A percentile compares a stretch with the other conserved stretches of the same genome.
Evolutionary conservation across 1,140 invertebrate species (phyloP).

Genomic region (Babylonia areolata): DNA sequence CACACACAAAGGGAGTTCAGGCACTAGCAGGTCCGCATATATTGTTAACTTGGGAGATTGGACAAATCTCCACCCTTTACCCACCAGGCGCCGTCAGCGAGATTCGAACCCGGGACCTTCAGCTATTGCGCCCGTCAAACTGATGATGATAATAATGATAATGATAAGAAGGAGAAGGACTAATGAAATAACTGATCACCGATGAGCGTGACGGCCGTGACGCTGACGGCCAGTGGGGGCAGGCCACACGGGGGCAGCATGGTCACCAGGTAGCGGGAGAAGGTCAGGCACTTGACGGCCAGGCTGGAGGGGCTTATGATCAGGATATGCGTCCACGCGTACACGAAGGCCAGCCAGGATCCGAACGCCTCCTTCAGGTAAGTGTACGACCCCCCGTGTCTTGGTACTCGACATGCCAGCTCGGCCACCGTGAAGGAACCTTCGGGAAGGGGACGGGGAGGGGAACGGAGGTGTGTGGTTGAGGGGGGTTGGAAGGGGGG

Average conservation of each 20-base stretch:
- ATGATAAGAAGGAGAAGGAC: too few species aligned
- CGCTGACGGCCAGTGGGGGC: constrained; percentile 54
- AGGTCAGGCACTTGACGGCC: constrained; percentile 67
- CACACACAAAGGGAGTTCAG: too few species aligned
- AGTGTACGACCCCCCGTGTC: constrained; percentile 68
- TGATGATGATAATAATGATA: too few species aligned
- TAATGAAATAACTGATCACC: constrained; percentile 48
- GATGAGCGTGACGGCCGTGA: constrained; percentile 60
- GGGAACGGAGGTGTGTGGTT: too few species aligned
- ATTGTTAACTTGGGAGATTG: too few species aligned
- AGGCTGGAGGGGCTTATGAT: constrained; percentile 84
- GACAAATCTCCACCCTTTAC: too few species aligned
- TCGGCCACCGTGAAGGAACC: constrained; percentile 89
- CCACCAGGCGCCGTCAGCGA: too few species aligned
- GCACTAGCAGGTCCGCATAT: too few species aligned
- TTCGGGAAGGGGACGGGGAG: constrained; percentile 62
- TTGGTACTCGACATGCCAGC: constrained; percentile 84
- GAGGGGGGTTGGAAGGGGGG: too few species aligned
- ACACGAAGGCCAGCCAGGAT: constrained; percentile 89
- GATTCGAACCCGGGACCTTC: too few species aligned
- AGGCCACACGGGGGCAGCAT: constrained; percentile 62
- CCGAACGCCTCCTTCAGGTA: constrained; percentile 67
- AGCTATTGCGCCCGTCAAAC: too few species aligned
- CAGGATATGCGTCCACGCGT: constrained; percentile 83
- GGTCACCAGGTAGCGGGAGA: constrained; percentile 57